Percentiles rank a stretch among this genome's conserved stretches.
Evolutionary conservation across 2,888 invertebrate species (phyloP).

Genomic region (Calliopum simillimum): DNA sequence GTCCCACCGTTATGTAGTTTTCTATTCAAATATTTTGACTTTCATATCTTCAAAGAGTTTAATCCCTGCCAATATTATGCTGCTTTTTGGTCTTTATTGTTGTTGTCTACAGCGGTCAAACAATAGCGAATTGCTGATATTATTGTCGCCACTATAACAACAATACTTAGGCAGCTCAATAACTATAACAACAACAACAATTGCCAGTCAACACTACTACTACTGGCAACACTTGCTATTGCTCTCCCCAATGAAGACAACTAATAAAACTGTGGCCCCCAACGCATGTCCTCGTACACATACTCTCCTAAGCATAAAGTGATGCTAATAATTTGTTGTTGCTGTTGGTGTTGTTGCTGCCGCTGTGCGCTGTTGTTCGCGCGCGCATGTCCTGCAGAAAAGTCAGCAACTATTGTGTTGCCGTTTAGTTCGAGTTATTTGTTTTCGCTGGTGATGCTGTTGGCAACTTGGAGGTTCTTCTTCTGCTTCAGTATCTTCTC

Average conservation of each 20-base stretch:
- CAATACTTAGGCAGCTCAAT: slow-evolving; percentile 50
- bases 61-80: no score
- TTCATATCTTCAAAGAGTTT: no score
- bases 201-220: not conserved
- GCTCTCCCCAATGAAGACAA: slow-evolving; percentile 7
- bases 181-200: slow-evolving; percentile 33
- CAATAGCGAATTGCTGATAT: slow-evolving; percentile 41
- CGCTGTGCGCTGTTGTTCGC: slow-evolving; percentile 27
- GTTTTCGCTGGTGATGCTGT: slow-evolving; percentile 29
- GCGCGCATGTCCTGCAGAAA: slow-evolving; percentile 42
- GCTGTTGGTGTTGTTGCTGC: slow-evolving; percentile 8
- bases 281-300: no score
- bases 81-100: no score
- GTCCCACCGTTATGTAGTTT: not conserved
- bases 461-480: slow-evolving; percentile 23
- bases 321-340: not conserved
- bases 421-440: slow-evolving; percentile 18
- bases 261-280: slow-evolving; percentile 8
- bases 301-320: no score
- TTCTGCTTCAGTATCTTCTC: no score
- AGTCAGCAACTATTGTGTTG: slow-evolving; percentile 23
- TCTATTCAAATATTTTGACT: no score
- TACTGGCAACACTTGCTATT: not conserved
- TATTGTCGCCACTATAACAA: slow-evolving; percentile 61
- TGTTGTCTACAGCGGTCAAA: not conserved